Evolutionary conservation across 2,113 vertebrate species (phyloP).

Genomic region (Larimichthys polyactis): DNA sequence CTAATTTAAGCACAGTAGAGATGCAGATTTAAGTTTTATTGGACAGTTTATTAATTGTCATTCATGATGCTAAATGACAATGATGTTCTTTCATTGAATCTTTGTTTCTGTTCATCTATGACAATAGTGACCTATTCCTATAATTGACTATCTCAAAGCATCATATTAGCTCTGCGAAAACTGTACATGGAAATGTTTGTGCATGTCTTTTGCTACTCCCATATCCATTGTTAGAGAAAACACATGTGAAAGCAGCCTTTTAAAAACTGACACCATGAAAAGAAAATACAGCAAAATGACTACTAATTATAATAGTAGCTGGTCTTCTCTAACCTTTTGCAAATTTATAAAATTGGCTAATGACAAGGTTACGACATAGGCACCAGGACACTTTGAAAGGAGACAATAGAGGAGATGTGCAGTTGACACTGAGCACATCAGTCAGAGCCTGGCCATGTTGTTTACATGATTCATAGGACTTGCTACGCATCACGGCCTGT

Average conservation of each 20-base stretch:
- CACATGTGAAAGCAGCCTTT: slow-evolving; percentile 46
- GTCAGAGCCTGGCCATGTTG: slow-evolving; percentile 77
- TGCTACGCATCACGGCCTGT: slow-evolving; percentile 74
- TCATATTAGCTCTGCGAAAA: slow-evolving; percentile 34
- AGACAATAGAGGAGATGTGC: slow-evolving; percentile 53
- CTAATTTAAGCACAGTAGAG: neutral
- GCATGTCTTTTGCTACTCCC: slow-evolving; percentile 16
- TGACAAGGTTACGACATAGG: slow-evolving; percentile 69
- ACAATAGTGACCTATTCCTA: neutral
- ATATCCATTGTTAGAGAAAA: slow-evolving; percentile 35
- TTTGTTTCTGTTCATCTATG: neutral
- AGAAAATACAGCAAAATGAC: slow-evolving; percentile 57
- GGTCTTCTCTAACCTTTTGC: slow-evolving; percentile 66
- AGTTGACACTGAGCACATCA: slow-evolving; percentile 71
- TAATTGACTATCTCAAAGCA: slow-evolving; percentile 18
- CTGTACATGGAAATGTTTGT: slow-evolving; percentile 32
- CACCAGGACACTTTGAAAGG: slow-evolving; percentile 60
- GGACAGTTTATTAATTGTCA: neutral
- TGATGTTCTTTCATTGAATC: neutral
- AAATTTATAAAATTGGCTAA: slow-evolving; percentile 79
- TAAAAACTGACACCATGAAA: slow-evolving; percentile 56
- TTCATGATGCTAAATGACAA: neutral
- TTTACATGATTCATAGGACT: slow-evolving; percentile 82
- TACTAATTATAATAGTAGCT: slow-evolving; percentile 70
- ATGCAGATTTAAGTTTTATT: neutral